These are phyloP conservation scores for Metacarcinus magister DNA, from an alignment of 2,888 invertebrate genomes.

Conservation along the genomic window DNA sequence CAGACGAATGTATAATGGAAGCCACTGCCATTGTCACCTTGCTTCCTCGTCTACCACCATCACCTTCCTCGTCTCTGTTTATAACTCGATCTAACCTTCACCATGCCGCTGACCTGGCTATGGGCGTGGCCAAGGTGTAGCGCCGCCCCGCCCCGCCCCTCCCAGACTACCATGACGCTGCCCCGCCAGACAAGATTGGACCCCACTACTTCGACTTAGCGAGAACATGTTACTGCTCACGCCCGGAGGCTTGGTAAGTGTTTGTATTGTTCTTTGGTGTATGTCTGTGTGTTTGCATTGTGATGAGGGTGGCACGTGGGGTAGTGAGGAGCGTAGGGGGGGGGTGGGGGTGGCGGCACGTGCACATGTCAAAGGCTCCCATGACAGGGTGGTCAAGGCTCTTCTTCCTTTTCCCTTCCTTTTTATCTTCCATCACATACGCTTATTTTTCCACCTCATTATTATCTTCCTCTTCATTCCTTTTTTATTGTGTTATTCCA, in stretches of 20 bases:
- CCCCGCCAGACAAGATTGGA: neutral
- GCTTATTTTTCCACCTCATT: neutral
- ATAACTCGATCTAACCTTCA: neutral
- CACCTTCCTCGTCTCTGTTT: neutral
- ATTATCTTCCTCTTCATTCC: neutral
- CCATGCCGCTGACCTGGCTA: constrained; percentile 13
- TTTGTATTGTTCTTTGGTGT: neutral
- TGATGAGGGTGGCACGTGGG: neutral
- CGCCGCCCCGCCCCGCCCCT: neutral
- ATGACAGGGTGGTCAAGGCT: neutral
- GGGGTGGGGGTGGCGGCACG: neutral
- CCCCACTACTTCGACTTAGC: neutral
- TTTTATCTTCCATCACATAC: no score
- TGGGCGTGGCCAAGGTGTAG: constrained; percentile 6
- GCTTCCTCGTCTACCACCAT: neutral
- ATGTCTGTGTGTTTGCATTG: no score
- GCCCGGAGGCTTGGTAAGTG: neutral
- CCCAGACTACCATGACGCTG: neutral
- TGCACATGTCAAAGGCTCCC: neutral
- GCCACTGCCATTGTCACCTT: neutral
- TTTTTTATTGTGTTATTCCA: no score
- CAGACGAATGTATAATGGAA: neutral
- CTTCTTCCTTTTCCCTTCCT: no score
- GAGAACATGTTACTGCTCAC: constrained; percentile 1
- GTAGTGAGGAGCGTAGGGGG: neutral